These are phyloP conservation scores for Alectura lathami DNA, from an alignment of 2,113 vertebrate species.

Conservation along the genomic window DNA sequence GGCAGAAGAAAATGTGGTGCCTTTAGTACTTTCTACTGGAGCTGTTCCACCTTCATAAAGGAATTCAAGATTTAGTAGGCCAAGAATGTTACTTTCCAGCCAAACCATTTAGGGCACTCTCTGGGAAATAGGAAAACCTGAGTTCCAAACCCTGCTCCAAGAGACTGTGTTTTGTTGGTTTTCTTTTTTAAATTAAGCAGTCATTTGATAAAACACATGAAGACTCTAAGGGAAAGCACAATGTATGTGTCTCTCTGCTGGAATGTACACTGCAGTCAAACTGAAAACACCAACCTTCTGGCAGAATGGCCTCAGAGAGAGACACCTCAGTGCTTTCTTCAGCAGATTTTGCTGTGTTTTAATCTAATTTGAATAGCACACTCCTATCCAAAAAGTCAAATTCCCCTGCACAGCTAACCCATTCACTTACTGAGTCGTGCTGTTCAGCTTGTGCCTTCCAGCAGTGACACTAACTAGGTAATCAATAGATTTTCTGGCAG, in stretches of 20 bases:
- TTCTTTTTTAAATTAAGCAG: neutral
- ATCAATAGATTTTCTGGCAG: constrained; percentile 19
- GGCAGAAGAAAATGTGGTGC: neutral
- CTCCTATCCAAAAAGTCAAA: neutral
- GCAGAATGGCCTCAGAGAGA: neutral
- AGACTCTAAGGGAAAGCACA: neutral
- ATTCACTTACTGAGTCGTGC: neutral
- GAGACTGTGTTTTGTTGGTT: neutral
- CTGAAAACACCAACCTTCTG: neutral
- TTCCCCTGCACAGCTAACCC: neutral
- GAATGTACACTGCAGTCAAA: fast-evolving
- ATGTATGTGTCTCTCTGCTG: neutral
- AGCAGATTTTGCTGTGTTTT: neutral
- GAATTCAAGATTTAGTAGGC: constrained; percentile 7
- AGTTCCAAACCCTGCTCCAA: neutral
- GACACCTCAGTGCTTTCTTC: neutral
- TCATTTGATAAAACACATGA: neutral
- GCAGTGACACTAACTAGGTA: neutral
- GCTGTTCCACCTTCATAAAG: neutral
- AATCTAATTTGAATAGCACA: neutral
- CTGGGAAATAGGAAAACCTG: constrained; percentile 4
- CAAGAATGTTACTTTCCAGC: constrained; percentile 1
- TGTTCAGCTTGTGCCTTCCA: neutral
- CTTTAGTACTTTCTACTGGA: constrained; percentile 23
- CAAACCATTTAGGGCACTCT: constrained; percentile 1